Percentiles rank a stretch among this genome's conserved stretches.
Conservation (phyloP, 2,888 invertebrate genomes). For the Pandemis corylana region DNA sequence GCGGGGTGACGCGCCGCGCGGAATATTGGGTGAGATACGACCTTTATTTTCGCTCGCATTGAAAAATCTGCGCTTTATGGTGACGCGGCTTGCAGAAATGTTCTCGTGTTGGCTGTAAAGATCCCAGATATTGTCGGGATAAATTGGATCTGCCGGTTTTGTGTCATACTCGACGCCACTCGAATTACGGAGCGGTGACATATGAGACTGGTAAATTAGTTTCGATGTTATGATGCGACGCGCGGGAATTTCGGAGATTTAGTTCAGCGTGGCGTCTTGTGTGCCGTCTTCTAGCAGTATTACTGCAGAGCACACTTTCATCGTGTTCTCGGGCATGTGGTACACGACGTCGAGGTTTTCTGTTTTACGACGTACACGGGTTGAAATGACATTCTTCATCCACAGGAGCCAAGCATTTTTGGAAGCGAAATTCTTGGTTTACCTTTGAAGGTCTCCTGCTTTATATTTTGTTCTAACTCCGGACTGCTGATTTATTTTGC, state of each 20-base stretch:
- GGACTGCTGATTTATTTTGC: no score
- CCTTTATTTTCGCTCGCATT: conserved; percentile 53
- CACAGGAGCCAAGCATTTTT: no score
- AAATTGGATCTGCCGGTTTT: conserved; percentile 34
- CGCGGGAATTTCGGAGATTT: background rate
- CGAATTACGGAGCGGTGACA: conserved; percentile 2
- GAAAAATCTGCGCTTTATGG: conserved; percentile 53
- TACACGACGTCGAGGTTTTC: no score
- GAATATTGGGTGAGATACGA: conserved; percentile 47
- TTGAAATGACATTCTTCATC: no score
- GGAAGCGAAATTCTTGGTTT: no score
- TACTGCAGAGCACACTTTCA: background rate
- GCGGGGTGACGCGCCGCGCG: conserved; percentile 39
- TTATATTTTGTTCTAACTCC: no score
- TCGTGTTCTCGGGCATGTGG: background rate
- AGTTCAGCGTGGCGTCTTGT: background rate
- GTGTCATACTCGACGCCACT: conserved; percentile 20
- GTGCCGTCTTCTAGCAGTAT: background rate
- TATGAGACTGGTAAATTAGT: conserved; percentile 18
- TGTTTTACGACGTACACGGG: no score
- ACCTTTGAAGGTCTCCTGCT: no score
- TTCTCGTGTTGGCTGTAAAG: conserved; percentile 28
- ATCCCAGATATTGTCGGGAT: conserved; percentile 33
- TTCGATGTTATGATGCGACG: conserved; percentile 6
- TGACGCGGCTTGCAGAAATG: conserved; percentile 31